These are phyloP conservation scores for Brachymystax lenok DNA, from an alignment of 2,797 vertebrate species.

Conservation along the genomic window DNA sequence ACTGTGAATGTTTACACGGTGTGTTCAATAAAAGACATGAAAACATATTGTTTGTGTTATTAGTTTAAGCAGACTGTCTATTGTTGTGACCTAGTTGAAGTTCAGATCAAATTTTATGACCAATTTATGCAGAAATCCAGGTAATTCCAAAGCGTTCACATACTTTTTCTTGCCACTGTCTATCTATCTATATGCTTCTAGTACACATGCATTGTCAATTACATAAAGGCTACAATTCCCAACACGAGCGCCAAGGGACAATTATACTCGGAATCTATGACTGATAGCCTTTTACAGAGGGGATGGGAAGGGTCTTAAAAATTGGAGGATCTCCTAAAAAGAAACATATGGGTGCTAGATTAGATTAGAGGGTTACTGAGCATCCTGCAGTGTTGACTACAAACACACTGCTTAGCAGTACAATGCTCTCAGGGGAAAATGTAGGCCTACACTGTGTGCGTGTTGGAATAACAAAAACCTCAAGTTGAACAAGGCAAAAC, in stretches of 20 bases:
- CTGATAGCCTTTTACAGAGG: slow-evolving; percentile 18
- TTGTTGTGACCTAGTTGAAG: no score
- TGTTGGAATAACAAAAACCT: neutral
- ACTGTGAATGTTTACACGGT: no score
- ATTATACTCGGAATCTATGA: slow-evolving; percentile 38
- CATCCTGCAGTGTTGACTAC: slow-evolving; percentile 7
- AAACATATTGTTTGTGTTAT: no score
- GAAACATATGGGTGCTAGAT: slow-evolving; percentile 50
- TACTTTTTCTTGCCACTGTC: no score
- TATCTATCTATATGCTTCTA: neutral
- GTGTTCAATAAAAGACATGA: no score
- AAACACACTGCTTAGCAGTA: slow-evolving; percentile 9
- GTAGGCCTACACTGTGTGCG: neutral
- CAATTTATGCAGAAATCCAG: no score
- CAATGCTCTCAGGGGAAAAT: neutral
- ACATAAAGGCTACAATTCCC: slow-evolving; percentile 14
- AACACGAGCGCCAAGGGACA: slow-evolving; percentile 32
- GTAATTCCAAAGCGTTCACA: no score
- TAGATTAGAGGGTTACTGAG: slow-evolving; percentile 47
- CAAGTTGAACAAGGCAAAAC: slow-evolving; percentile 8
- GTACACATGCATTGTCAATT: neutral
- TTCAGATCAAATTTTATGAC: no score
- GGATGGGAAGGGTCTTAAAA: slow-evolving; percentile 34
- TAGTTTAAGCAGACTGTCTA: no score
- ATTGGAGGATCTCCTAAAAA: slow-evolving; percentile 45